Percentiles rank a stretch among this genome's conserved stretches.
Conservation (phyloP, 2,888 invertebrate genomes). For the Notodonta ziczac region DNA sequence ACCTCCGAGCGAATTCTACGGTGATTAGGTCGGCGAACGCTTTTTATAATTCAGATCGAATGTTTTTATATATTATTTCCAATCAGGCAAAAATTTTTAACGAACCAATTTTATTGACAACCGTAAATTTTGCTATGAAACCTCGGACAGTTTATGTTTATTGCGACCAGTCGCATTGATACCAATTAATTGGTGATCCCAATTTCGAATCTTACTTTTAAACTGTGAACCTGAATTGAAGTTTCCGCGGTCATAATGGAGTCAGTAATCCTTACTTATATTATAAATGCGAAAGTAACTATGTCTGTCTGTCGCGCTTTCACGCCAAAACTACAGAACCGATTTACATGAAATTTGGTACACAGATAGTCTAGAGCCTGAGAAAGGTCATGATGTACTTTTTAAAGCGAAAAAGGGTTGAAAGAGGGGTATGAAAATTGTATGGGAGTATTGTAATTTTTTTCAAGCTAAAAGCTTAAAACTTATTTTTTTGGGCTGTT, state of each 20-base stretch:
- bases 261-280: constrained; percentile 13
- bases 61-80: constrained; percentile 51
- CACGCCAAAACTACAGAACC: too few relatives aligned
- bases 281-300: too few relatives aligned
- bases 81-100: constrained; percentile 67
- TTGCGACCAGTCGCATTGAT: constrained; percentile 48
- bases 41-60: constrained; percentile 55
- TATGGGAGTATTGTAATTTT: too few relatives aligned
- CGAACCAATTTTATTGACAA: constrained; percentile 70
- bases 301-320: too few relatives aligned
- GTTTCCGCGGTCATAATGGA: constrained; percentile 48
- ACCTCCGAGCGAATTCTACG: constrained; percentile 50
- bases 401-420: too few relatives aligned
- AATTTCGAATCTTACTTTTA: constrained; percentile 46
- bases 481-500: constrained; percentile 12
- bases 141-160: constrained; percentile 66
- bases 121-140: constrained; percentile 65
- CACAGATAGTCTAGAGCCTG: too few relatives aligned
- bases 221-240: constrained; percentile 43
- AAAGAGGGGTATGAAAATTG: too few relatives aligned
- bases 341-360: too few relatives aligned
- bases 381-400: too few relatives aligned
- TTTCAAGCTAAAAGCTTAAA: too few relatives aligned
- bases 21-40: constrained; percentile 45
- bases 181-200: constrained; percentile 56